A percentile compares a stretch with the other conserved stretches of the same genome.
Evolutionary conservation across 1,140 invertebrate species (phyloP).

Genomic region (Drosophila rufa): DNA sequence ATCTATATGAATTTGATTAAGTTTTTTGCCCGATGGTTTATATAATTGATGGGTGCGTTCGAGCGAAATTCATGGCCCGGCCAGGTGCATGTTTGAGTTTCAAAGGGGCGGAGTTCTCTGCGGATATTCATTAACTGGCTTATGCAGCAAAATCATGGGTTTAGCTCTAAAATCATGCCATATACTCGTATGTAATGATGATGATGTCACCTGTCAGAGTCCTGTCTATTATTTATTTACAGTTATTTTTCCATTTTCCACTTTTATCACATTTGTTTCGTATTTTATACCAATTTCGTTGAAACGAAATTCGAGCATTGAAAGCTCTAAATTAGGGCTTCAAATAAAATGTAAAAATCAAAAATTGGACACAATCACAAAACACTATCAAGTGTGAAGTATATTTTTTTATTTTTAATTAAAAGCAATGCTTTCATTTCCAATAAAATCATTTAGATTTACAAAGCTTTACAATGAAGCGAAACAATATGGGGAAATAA

Average conservation of each 20-base stretch:
- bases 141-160: conserved; percentile 10
- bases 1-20: conserved; percentile 74
- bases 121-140: conserved; percentile 19
- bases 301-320: conserved; percentile 1
- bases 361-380: conserved; percentile 1
- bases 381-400: not conserved
- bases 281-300: not conserved
- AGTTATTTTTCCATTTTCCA: not conserved
- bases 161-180: not conserved
- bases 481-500: not conserved
- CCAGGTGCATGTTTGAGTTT: conserved; percentile 11
- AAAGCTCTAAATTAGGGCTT: not conserved
- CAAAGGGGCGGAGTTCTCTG: not conserved
- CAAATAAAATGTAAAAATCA: not conserved
- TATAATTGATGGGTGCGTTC: conserved; percentile 33
- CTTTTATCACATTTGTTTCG: too few relatives aligned
- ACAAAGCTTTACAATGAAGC: not conserved
- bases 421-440: not conserved
- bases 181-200: not conserved
- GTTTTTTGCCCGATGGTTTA: conserved; percentile 39
- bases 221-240: not conserved
- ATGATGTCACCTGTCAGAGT: conserved; percentile 3
- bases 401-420: not conserved
- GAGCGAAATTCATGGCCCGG: conserved; percentile 10
- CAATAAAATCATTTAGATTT: not conserved